A percentile compares a stretch with the other conserved stretches of the same genome.
These are phyloP conservation scores for Seriola rivoliana DNA, from an alignment of 2,113 vertebrate genomes.

Conservation along the genomic window DNA sequence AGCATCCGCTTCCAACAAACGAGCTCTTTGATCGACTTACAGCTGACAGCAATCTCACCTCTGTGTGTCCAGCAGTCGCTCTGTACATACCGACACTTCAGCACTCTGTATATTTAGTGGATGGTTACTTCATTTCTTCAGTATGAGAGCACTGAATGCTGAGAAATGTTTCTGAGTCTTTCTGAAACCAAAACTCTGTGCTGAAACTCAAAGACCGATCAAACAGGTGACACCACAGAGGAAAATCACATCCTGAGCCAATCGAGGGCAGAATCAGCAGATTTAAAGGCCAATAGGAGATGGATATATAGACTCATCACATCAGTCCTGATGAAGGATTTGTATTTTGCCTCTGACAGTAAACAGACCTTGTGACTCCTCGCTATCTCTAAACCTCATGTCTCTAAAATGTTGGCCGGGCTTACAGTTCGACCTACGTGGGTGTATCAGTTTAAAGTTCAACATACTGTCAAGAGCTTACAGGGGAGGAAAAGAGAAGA, in stretches of 20 bases:
- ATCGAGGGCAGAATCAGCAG: slow-evolving; percentile 31
- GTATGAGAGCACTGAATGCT: slow-evolving; percentile 33
- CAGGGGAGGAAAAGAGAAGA: not conserved
- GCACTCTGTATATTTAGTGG: slow-evolving; percentile 72
- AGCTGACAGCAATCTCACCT: slow-evolving; percentile 63
- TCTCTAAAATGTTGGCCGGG: slow-evolving; percentile 15
- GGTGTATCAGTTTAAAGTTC: slow-evolving; percentile 7
- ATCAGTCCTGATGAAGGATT: not conserved
- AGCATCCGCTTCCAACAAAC: slow-evolving; percentile 28
- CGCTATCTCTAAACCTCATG: slow-evolving; percentile 19
- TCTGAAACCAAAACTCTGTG: slow-evolving; percentile 48
- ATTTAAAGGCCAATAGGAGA: not conserved
- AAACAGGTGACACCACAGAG: not conserved
- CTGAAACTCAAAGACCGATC: slow-evolving; percentile 21
- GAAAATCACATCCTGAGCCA: not conserved
- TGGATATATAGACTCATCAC: not conserved
- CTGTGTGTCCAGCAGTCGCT: slow-evolving; percentile 44
- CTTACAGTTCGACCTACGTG: not conserved
- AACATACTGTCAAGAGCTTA: not conserved
- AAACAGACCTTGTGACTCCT: not conserved
- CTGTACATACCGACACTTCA: slow-evolving; percentile 61
- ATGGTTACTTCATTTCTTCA: slow-evolving; percentile 33
- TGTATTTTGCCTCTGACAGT: not conserved
- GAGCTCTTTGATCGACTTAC: slow-evolving; percentile 61
- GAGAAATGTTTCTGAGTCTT: slow-evolving; percentile 50